Evolutionary conservation across 2,797 vertebrate genomes (phyloP), one percentile per base, ranked within the genome.

Genomic region (Eremophila alpestris): DNA sequence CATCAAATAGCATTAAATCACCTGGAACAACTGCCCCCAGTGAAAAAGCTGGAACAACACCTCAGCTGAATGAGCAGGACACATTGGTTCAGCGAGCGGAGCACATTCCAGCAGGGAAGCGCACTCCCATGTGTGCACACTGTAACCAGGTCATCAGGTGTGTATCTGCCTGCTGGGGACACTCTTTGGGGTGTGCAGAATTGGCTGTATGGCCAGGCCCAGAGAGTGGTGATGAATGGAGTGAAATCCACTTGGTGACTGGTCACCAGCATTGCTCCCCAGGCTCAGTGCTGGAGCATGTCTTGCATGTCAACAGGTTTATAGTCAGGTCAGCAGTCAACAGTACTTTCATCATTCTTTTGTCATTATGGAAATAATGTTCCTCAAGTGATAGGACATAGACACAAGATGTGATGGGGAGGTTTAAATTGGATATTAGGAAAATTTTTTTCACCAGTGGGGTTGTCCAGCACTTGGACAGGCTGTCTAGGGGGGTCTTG

Each of bases 101-200:
- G 97, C 99, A 99, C 94, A 99, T 99, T 92, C 99, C 99, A 1
- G 99, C 99, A 0, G 99, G 99, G 46, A 99, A 98, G 3, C 98
- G 99, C 43, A 99, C 99, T 12, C 99, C 99, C 1, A 99, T 99
- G 99, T 99, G 99, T 74, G 98, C 97, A 8, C 98, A 98, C 90
- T 99, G 99, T 95, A 98, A 98, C 97, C 98, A 97, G 74, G 98
- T 99, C 94, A 99, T 99, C 90, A 99, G 99, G 99, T 99, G 59
- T 36, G 97, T 79, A 17, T 43, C 85, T 74, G 5, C 23, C 26
- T 8, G 3, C 59, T 76, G 58, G 40, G 11, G 18, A 3, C 40
- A 11, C 19, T 74, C 64, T 8, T 63, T 1, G 1, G 15, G 36
- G 11, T 3, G 4, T 59, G 16, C 34, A 52, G 58, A 55, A 16